A percentile compares a stretch with the other conserved stretches of the same genome.
Evolutionary conservation across 2,113 vertebrate species (phyloP).

Genomic region (Hippotragus niger): DNA sequence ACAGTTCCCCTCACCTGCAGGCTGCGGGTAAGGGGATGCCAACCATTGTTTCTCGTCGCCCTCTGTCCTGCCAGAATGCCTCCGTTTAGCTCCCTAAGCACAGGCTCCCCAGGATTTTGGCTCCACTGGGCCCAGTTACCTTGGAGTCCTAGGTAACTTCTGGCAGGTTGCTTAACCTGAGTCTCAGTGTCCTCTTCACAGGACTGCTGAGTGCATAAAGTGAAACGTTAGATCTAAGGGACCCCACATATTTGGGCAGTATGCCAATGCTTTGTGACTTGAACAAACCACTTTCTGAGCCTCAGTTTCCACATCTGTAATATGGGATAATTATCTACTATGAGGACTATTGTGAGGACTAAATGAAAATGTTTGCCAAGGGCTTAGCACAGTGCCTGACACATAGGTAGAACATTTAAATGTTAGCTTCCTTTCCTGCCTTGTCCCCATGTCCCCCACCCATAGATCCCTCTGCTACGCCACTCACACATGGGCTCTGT

Average conservation of each 20-base stretch:
- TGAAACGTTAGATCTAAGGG: neutral
- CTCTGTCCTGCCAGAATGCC: neutral
- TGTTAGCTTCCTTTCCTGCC: neutral
- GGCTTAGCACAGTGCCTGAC: neutral
- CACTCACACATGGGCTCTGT: neutral
- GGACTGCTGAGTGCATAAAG: neutral
- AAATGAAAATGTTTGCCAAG: neutral
- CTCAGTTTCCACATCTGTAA: neutral
- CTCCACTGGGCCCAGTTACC: neutral
- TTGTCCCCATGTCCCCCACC: neutral
- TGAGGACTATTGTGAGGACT: neutral
- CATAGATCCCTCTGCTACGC: neutral
- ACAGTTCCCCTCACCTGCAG: neutral
- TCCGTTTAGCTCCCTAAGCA: neutral
- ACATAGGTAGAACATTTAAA: neutral
- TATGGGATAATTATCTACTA: neutral
- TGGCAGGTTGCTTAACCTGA: neutral
- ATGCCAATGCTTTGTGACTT: neutral
- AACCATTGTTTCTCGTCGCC: fast-evolving
- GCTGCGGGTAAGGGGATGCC: neutral
- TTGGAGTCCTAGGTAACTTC: neutral
- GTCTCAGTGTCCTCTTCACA: neutral
- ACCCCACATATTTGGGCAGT: neutral
- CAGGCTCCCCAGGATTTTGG: neutral
- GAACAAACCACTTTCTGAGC: neutral